These are phyloP conservation scores for Scaptomyza polygonia DNA, from an alignment of 2,888 invertebrate species.

Conservation along the genomic window DNA sequence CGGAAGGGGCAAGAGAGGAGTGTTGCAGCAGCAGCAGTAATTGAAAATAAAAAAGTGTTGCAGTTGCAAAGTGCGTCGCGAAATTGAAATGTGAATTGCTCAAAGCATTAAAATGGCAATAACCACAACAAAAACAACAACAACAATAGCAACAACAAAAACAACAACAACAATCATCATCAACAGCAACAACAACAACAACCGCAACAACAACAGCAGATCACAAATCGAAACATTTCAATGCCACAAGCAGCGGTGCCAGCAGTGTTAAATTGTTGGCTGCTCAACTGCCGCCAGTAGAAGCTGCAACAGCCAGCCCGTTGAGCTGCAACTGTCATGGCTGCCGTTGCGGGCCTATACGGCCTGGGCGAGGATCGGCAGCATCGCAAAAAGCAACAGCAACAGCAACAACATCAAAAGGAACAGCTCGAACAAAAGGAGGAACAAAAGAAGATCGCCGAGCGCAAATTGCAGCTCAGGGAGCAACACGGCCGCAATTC, in stretches of 20 bases:
- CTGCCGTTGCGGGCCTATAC: constrained; percentile 92
- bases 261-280: constrained; percentile 39
- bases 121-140: constrained; percentile 7
- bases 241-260: constrained; percentile 39
- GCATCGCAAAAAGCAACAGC: constrained; percentile 84
- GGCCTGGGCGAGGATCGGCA: constrained; percentile 91
- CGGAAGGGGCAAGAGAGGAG: no score
- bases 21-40: neutral
- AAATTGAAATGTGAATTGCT: constrained; percentile 35
- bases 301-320: constrained; percentile 12
- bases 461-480: constrained; percentile 76
- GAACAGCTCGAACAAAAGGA: constrained; percentile 87
- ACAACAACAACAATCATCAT: constrained; percentile 26
- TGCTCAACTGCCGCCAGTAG: constrained; percentile 14
- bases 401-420: constrained; percentile 86
- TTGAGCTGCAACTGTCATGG: constrained; percentile 85
- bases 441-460: constrained; percentile 83
- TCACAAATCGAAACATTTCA: constrained; percentile 38
- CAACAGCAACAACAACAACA: constrained; percentile 27
- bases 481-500: constrained; percentile 79
- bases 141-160: constrained; percentile 15
- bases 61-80: constrained; percentile 35
- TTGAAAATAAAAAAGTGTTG: constrained; percentile 6
- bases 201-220: constrained; percentile 25
- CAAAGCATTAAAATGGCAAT: constrained; percentile 36